phyloP scores from a whole-genome alignment of 2,797 vertebrate species.

The Alauda arvensis region DNA sequence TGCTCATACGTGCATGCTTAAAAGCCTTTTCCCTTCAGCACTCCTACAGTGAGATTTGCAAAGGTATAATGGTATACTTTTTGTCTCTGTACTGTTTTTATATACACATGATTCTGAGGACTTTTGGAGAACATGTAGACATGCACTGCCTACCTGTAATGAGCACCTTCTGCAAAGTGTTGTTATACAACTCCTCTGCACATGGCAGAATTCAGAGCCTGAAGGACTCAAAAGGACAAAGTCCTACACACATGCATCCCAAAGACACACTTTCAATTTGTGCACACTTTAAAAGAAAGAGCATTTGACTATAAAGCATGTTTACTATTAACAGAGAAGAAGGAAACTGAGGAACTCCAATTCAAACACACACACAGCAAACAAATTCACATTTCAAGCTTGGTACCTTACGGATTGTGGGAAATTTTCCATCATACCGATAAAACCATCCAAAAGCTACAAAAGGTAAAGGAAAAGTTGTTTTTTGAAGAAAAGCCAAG shows the following conservation, averaged over 20 bases:
- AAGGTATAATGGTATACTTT: neutral
- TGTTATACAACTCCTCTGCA: neutral
- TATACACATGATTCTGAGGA: neutral
- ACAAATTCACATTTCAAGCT: constrained; percentile 3
- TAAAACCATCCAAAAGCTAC: constrained; percentile 98
- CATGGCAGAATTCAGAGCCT: neutral
- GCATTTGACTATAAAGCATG: neutral
- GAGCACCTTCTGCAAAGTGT: neutral
- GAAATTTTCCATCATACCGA: constrained; percentile 95
- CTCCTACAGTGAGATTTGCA: neutral
- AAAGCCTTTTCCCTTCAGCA: neutral
- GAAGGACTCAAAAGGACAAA: neutral
- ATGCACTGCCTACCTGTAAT: neutral
- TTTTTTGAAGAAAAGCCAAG: neutral
- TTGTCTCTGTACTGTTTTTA: neutral
- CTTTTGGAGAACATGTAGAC: neutral
- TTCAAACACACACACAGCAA: constrained; percentile 52
- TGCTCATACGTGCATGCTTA: neutral
- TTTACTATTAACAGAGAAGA: neutral
- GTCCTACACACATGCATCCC: neutral
- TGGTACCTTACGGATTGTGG: constrained; percentile 92
- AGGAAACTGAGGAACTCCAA: neutral
- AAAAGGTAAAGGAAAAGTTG: constrained; percentile 50
- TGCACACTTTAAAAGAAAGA: neutral
- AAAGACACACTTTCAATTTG: neutral